Evolutionary conservation across 92 coral and sea anemone species (phyloP), one percentile per base, ranked within the genome.

Genomic region (Paramuricea clavata): DNA sequence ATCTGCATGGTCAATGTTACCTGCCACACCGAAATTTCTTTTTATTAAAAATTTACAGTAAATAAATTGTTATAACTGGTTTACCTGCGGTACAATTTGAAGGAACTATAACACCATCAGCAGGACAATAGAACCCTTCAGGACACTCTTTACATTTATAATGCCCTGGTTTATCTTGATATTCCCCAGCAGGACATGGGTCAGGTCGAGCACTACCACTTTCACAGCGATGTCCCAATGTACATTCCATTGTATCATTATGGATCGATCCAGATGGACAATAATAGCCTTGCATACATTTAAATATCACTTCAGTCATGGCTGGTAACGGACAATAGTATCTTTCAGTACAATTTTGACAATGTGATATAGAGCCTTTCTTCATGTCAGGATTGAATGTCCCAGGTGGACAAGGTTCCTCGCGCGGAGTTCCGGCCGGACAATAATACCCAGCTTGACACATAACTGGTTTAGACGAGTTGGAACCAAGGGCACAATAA

Each of bases 241-340:
- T 95, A 32, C 99, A 97, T 25, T 93, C 86, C 35, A 85, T 95
- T 0, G 99, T 97, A 59, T 93, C 91, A 76, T 97, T 97, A 87
- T 94, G 86, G 7, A 70, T 83, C 19, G 99, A 97, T 1, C 99
- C 96, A 54, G 93, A 75, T 5, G 99, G 99, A 54, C 99, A 97
- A 87, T 94, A 97, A 75, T 91, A 97, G n/a, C 99, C 99, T 78
- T 97, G 99, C 83, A 97, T 57, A 69, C 99, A 97, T 81, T 94
- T 90, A 74, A 97, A 97, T 89, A 93, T 65, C 21, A 94, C 99
- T 23, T 91, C 85, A 13, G 98, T 97, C 77, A 92, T 92, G 16
- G 91, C 97, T 12, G 90, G 93, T 30, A 87, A 59, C 6, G 99
- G 99, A 21, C 99, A 97, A 70, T 97, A 97, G 81, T 69, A 97